phyloP scores from a whole-genome alignment of 2,888 invertebrate species.

The Deroplatys truncata region DNA sequence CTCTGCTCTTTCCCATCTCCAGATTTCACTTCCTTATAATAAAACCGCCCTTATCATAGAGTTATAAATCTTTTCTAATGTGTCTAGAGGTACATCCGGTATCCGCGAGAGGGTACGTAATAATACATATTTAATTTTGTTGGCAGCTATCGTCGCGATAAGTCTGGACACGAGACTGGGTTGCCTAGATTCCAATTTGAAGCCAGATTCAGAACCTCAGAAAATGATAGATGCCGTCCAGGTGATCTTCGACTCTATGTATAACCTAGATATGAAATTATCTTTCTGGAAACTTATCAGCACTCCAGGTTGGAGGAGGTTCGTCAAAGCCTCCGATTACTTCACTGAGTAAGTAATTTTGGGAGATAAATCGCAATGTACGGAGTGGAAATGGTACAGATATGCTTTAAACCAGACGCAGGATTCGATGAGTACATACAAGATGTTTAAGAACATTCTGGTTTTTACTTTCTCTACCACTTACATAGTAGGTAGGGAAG shows the following conservation, averaged over 20 bases:
- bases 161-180: constrained; percentile 47
- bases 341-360: constrained; percentile 42
- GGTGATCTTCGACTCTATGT: constrained; percentile 37
- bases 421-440: not conserved
- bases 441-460: not conserved
- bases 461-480: not conserved
- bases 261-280: constrained; percentile 40
- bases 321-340: constrained; percentile 42
- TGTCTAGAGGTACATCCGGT: no score
- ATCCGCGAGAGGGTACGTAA: no score
- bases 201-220: constrained; percentile 42
- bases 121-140: not conserved
- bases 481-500: no score
- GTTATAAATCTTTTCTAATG: no score
- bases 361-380: no score
- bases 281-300: constrained; percentile 40
- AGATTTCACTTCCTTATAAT: no score
- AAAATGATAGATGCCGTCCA: constrained; percentile 43
- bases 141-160: constrained; percentile 41
- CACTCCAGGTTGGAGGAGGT: constrained; percentile 40
- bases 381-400: no score
- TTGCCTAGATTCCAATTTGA: constrained; percentile 40
- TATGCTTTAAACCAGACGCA: no score
- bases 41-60: no score
- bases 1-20: no score